Evolutionary conservation across 2,888 invertebrate genomes (phyloP), one percentile per base, ranked within the genome.

Genomic region (Cephus spinipes): DNA sequence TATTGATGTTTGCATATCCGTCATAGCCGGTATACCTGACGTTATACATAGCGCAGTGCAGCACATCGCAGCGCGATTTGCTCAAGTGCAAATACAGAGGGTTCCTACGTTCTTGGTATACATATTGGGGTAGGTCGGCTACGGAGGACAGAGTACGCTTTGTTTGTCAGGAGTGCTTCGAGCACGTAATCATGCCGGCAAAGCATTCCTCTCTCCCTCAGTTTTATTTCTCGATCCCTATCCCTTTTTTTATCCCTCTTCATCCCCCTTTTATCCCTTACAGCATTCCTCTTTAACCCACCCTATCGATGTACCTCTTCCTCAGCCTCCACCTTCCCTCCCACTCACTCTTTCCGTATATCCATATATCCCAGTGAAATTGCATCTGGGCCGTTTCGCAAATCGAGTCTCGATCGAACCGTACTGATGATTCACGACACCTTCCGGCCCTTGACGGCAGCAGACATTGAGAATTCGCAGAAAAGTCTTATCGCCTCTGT

Each of bases 91-190:
- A 71, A 71, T 23, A 71, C 31, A 33, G 71, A 71, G 71, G 71
- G 71, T 71, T 71, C 71, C 71, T 71, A 33, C 71, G 71, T 71
- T 71, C 71, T 71, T 71, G 12, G 71, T 55, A 78, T 74, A 77
- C 77, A 82, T 80, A 82, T 86, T 86, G 86, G 87, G 87, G 88
- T 89, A 89, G 89, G 87, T 87, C 88, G 86, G 81, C 81, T 81
- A 85, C 82, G 80, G 78, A 85, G 85, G 85, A 90, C 89, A 89
- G 89, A 87, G 88, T 78, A 80, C 85, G 89, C 89, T 89, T 90
- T 89, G 89, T 90, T 89, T 55, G 55, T 86, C 85, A 84, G 80
- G 86, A 88, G 86, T 85, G 88, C 85, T 85, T 83, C 84, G 85
- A 88, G 89, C 87, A 85, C 87, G 86, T 88, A 86, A 88, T 87